Evolutionary conservation across 1,140 invertebrate genomes (phyloP), one percentile per base, ranked within the genome.

Genomic region (Oncopodura yosiiana): DNA sequence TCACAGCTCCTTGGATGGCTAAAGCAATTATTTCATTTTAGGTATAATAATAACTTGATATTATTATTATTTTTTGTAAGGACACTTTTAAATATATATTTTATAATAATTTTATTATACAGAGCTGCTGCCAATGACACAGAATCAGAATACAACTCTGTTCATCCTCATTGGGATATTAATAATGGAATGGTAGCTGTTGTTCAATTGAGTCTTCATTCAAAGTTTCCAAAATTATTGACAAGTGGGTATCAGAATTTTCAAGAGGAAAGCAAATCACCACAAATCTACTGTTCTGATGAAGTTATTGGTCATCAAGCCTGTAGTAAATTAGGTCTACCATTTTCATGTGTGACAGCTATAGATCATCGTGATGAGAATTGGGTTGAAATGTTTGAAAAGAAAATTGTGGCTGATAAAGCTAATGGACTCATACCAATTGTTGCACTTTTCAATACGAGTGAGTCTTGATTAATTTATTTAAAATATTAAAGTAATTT

Each of bases 11-110:
- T 64, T 23, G 32, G 30, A n/a, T 64, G 62, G 62, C 21, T 58
- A 16, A 64, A 64, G 29, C 58, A 64, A 29, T 32, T 64, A 9
- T 64, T 64, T 48, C 62, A 64, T 44, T 64, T 64, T 38, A 27
- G 37, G 58, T 64, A n/a, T n/a, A 52, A 53, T 27, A 27, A 44
- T 27, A 42, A 6, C 14, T 21, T n/a, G 32, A 24, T 49, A 14
- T 38, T 48, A 36, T 26, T 14, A 23, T 24, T 36, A 34, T 9
- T 34, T 34, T 34, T 34, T 34, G 30, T n/a, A 34, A 34, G 8
- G n/a, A 34, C 6, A 9, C 30, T 34, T 34, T 34, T 8, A 34
- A 34, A 34, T 8, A 34, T n/a, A 34, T n/a, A n/a, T 34, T 45
- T 44, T n/a, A 53, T 37, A 8, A 16, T 2, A n/a, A 32, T 53